Evolutionary conservation across 1,140 invertebrate species (phyloP), one percentile per base, ranked within the genome.

Genomic region (Drosophila bifasciata): DNA sequence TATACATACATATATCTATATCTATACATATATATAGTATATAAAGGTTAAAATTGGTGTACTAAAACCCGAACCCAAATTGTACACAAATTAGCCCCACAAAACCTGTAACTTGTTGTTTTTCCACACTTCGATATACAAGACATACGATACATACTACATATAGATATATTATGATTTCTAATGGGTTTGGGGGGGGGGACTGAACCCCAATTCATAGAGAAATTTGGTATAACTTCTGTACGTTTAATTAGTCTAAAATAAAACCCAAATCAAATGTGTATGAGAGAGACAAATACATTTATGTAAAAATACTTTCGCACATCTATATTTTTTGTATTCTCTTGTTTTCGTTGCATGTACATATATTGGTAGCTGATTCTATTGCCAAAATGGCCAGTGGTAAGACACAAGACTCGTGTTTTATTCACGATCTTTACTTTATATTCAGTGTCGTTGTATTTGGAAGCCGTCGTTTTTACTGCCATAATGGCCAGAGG

Each of bases 161-260:
- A 66, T 17, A 68, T 61, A 52, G 11, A 40, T 53, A 49, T 50
- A 40, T 56, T 11, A 43, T 13, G 19, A 68, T 40, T 49, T 55
- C 41, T 56, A 8, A 61, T 17, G 41, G 41, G 45, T 57, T 32
- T 46, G 64, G 9, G 49, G 62, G 55, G 45, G 28, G 25, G 66
- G 49, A 46, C 5, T 21, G 61, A 55, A 21, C 32, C 32, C 32
- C 32, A 36, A 36, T 36, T 13, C 32, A 4, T 1, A 64, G 23
- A 21, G 44, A 73, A 21, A 56, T 21, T 51, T 59, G 70, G 39
- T 76, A 73, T 48, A 28, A 64, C 63, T 68, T 74, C 46, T 55
- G 81, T 63, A 81, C 39, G 72, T 86, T 81, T 67, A 80, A 77
- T 61, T 86, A 85, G 81, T 69, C 58, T 86, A 86, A 86, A 75